phyloP scores from a whole-genome alignment of 1,140 invertebrate genomes.

The Acyrthosiphon pisum region DNA sequence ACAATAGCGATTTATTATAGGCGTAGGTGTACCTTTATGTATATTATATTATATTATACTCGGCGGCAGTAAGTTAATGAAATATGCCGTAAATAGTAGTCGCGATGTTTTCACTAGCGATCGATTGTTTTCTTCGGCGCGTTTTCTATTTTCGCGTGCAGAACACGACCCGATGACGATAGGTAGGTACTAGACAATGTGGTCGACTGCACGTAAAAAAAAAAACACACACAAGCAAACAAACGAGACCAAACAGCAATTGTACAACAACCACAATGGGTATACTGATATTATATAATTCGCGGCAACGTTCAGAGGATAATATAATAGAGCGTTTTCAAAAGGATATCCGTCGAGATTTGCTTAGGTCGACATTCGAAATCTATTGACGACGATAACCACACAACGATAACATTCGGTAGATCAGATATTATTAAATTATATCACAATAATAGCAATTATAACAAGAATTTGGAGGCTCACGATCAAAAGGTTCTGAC shows the following conservation, averaged over 20 bases:
- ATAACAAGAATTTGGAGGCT: background rate
- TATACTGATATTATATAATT: constrained; percentile 10
- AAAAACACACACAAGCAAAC: background rate
- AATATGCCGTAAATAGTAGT: background rate
- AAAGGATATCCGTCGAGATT: background rate
- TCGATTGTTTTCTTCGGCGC: background rate
- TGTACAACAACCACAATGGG: background rate
- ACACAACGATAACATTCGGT: background rate
- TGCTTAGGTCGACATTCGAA: background rate
- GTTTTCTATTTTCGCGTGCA: background rate
- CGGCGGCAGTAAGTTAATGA: background rate
- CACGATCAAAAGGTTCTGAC: background rate
- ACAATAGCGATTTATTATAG: background rate
- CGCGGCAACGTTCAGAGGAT: background rate
- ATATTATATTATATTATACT: background rate
- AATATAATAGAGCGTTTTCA: background rate
- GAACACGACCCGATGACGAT: background rate
- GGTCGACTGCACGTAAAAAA: background rate
- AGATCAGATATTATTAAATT: background rate
- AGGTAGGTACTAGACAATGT: background rate
- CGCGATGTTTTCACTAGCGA: background rate
- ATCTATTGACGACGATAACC: background rate
- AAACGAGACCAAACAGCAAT: background rate
- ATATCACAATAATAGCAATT: background rate
- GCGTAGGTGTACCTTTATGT: background rate